Evolutionary conservation across 64 coral and sea anemone species (phyloP).

Genomic region (Pocillopora verrucosa): DNA sequence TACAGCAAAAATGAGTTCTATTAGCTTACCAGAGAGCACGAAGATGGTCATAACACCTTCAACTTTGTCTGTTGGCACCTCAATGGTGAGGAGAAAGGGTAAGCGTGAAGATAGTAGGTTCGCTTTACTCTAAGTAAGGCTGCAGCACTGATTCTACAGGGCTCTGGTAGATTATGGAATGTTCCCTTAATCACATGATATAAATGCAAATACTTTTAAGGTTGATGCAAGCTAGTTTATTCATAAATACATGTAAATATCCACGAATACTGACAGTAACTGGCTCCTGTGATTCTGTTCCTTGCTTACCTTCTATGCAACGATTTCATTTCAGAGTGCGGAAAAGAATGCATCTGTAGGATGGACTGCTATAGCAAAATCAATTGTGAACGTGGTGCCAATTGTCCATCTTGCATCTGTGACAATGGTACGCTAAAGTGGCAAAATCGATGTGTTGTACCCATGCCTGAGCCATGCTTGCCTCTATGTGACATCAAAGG

Average conservation of each 20-base stretch:
- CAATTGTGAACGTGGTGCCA: slow-evolving; percentile 39
- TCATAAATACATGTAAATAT: too few relatives aligned
- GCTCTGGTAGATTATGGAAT: too few relatives aligned
- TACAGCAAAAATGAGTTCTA: not conserved
- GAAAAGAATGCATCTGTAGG: slow-evolving; percentile 35
- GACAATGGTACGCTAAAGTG: slow-evolving; percentile 9
- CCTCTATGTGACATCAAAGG: slow-evolving; percentile 39
- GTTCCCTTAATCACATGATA: too few relatives aligned
- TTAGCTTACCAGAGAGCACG: not conserved
- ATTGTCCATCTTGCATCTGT: slow-evolving; percentile 49
- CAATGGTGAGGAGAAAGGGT: too few relatives aligned
- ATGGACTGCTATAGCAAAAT: slow-evolving; percentile 38
- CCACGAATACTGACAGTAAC: too few relatives aligned
- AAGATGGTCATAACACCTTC: not conserved
- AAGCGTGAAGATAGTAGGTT: too few relatives aligned
- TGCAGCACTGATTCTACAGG: too few relatives aligned
- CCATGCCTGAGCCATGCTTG: slow-evolving; percentile 61
- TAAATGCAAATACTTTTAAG: too few relatives aligned
- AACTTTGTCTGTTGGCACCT: not conserved
- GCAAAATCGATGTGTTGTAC: slow-evolving; percentile 47
- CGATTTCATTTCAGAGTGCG: slow-evolving; percentile 23
- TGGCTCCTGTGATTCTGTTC: too few relatives aligned
- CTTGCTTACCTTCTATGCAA: too few relatives aligned
- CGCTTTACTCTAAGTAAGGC: too few relatives aligned
- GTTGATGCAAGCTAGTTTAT: too few relatives aligned